A percentile compares a stretch with the other conserved stretches of the same genome.
phyloP scores from a whole-genome alignment of 2,888 invertebrate species.

The Cremastinae sp. region DNA sequence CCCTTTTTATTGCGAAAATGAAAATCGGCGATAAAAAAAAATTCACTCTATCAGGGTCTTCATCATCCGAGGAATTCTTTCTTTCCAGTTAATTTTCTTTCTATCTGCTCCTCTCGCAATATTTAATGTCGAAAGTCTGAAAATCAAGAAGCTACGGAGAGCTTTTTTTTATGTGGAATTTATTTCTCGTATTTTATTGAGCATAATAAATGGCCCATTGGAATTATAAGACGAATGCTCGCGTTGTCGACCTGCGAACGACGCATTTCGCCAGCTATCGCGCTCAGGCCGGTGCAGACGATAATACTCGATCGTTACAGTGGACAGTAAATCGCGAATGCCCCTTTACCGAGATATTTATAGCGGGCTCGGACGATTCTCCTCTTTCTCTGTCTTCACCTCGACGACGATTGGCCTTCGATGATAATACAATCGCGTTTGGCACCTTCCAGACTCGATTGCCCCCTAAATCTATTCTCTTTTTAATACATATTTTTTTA shows the following conservation, averaged over 20 bases:
- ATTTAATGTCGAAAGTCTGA: too few relatives aligned
- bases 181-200: neutral
- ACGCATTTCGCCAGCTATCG: constrained; percentile 63
- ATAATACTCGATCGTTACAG: constrained; percentile 73
- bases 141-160: too few relatives aligned
- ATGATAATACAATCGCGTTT: constrained; percentile 68
- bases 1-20: too few relatives aligned
- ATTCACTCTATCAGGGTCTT: too few relatives aligned
- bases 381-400: constrained; percentile 12
- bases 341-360: constrained; percentile 77
- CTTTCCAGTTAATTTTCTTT: too few relatives aligned
- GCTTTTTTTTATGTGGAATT: neutral
- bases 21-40: too few relatives aligned
- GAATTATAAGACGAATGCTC: constrained; percentile 1
- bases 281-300: constrained; percentile 68
- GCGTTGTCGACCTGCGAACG: constrained; percentile 7
- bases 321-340: constrained; percentile 74
- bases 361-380: constrained; percentile 65
- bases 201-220: neutral
- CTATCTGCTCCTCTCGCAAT: too few relatives aligned
- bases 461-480: constrained; percentile 53
- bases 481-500: neutral
- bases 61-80: too few relatives aligned
- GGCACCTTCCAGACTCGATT: constrained; percentile 54
- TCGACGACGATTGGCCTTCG: constrained; percentile 64